Conservation (phyloP, 1,140 invertebrate species). For the Babylonia areolata region DNA sequence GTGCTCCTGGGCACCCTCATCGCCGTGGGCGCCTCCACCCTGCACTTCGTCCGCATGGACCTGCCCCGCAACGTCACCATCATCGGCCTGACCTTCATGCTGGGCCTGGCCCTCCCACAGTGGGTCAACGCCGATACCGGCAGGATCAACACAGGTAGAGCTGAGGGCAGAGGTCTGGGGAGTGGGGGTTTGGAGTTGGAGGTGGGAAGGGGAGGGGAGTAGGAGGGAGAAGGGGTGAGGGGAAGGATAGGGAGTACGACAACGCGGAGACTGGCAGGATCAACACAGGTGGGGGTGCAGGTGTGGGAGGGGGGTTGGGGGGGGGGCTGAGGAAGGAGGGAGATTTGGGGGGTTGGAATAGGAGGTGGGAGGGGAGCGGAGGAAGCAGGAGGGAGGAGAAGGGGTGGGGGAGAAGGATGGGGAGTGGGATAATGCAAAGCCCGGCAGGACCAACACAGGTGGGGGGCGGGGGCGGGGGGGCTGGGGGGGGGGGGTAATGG, state of each 20-base stretch:
- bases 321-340: too few relatives aligned
- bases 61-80: constrained; percentile 54
- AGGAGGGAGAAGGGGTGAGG: not conserved
- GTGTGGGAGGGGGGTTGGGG: too few relatives aligned
- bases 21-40: constrained; percentile 26
- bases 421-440: not conserved
- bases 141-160: constrained; percentile 48
- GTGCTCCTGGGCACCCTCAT: constrained; percentile 8
- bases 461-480: too few relatives aligned
- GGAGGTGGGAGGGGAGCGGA: too few relatives aligned
- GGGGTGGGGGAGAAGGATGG: too few relatives aligned
- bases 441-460: not conserved
- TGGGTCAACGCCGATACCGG: constrained; percentile 52
- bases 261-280: not conserved
- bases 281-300: not conserved
- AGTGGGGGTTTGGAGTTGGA: too few relatives aligned
- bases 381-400: too few relatives aligned
- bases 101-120: constrained; percentile 67
- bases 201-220: too few relatives aligned
- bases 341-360: too few relatives aligned
- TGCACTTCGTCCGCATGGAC: constrained; percentile 60
- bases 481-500: too few relatives aligned
- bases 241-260: not conserved
- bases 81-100: constrained; percentile 71
- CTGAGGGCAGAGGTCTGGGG: too few relatives aligned